phyloP scores from a whole-genome alignment of 2,888 invertebrate genomes.

The Amiota minor region DNA sequence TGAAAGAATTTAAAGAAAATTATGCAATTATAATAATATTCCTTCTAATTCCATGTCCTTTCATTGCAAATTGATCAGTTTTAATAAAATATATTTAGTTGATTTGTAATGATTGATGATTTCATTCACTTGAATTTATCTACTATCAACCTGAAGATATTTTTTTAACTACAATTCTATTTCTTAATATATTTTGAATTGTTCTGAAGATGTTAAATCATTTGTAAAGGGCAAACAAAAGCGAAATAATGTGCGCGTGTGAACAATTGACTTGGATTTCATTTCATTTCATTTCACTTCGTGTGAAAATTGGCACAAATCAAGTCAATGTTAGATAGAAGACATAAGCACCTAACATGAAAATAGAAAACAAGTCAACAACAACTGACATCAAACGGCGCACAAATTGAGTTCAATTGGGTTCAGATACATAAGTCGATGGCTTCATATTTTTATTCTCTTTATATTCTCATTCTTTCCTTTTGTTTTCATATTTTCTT shows the following conservation, averaged over 20 bases:
- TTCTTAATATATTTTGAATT: not conserved
- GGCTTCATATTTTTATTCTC: conserved; percentile 27
- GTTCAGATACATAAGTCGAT: conserved; percentile 4
- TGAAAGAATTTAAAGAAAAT: no score
- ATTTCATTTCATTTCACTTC: no score
- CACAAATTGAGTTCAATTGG: conserved; percentile 54
- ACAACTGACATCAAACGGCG: conserved; percentile 16
- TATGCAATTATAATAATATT: no score
- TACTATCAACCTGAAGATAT: no score
- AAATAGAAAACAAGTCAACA: conserved; percentile 11
- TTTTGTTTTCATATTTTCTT: no score
- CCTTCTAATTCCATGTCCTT: no score
- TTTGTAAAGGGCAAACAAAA: conserved; percentile 30
- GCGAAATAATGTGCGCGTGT: conserved; percentile 7
- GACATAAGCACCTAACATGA: not conserved
- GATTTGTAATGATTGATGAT: no score
- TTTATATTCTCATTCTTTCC: not conserved
- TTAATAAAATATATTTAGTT: no score
- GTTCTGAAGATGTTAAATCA: not conserved
- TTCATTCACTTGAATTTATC: no score
- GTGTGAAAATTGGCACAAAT: conserved; percentile 4
- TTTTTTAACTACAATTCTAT: no score
- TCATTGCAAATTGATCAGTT: no score
- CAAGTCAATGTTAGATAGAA: not conserved
- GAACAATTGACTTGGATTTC: conserved; percentile 5